Base-by-base conservation (phyloP, 2,113 vertebrate species). In the Nipponia nippon region DNA sequence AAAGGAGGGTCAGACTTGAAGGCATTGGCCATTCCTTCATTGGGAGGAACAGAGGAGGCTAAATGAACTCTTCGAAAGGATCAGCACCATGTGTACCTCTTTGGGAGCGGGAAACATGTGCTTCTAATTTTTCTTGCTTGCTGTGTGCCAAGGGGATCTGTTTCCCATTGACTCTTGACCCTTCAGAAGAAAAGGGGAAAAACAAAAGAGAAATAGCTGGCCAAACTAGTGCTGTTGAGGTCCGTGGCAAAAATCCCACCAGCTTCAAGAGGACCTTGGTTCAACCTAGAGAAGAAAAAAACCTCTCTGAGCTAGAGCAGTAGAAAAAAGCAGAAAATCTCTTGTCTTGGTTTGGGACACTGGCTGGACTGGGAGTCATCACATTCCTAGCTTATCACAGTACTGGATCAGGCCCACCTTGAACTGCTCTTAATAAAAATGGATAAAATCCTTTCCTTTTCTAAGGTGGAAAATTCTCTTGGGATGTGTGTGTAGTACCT, bases 131-230 rank as follows among this genome's bases (percentile, higher is more conserved):
- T 13, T 72, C 66, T 76, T 65, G 61, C 50, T 71, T 34, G 38
- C 52, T 76, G 20, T 70, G 30, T 61, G 93, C 84, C 92, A 71
- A 20, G 25, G 58, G 52, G 66, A 58, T 93, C 85, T 95, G 91
- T 32, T 94, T 92, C 82, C 62, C 85, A 87, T 95, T 92, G 93
- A 90, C 88, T 71, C 47, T 50, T 93, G 91, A 87, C 93, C 82
- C 78, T 71, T 17, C 34, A 36, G 72, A 92, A 70, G 47, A 50
- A 44, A 93, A 89, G 72, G 66, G 61, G 52, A 34, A 66, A 80
- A 79, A 52, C 38, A 72, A 80, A 87, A 72, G 62, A 70, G 56
- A 65, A 62, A 44, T 19, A 77, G 13, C 26, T 58, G 91, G 82
- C 81, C 88, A 79, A 61, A 22, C 5, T 8, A 67, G 49, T 10